Percentiles rank a stretch among this genome's conserved stretches.
Conservation (phyloP, 1,140 invertebrate genomes). For the Zaprionus inermis region DNA sequence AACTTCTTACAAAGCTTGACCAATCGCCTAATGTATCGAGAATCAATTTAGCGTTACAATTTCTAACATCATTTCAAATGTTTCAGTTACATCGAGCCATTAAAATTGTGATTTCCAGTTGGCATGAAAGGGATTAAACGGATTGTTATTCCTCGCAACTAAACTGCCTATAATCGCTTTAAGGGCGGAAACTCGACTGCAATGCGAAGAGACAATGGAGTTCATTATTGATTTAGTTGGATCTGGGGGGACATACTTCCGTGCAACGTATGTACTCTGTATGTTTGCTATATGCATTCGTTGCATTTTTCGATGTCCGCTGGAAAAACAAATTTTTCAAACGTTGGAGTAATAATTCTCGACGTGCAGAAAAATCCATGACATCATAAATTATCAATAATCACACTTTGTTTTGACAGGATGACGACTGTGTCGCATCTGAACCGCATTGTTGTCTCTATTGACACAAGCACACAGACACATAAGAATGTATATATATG, state of each 20-base stretch:
- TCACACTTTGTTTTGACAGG: conserved; percentile 83
- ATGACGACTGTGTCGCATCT: conserved; percentile 74
- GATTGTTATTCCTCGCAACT: neutral
- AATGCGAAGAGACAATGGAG: neutral
- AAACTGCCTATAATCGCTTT: neutral
- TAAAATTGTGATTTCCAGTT: neutral
- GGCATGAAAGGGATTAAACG: neutral
- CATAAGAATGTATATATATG: conserved; percentile 10
- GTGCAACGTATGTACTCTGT: neutral
- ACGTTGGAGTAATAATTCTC: conserved; percentile 57
- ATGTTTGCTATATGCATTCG: conserved; percentile 6
- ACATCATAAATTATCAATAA: conserved; percentile 84
- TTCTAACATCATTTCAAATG: neutral
- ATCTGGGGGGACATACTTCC: neutral
- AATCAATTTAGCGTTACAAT: conserved; percentile 6
- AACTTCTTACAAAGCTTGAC: neutral
- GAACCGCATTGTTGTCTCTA: conserved; percentile 72
- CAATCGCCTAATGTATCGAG: neutral
- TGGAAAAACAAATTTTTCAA: conserved; percentile 37
- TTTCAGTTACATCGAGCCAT: neutral
- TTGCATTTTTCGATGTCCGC: conserved; percentile 16
- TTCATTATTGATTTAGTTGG: neutral
- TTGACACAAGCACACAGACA: conserved; percentile 51
- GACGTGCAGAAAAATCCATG: conserved; percentile 69
- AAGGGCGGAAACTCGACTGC: conserved; percentile 4